Evolutionary conservation across 2,797 vertebrate species (phyloP).

Genomic region (Eurystomus glaucurus): DNA sequence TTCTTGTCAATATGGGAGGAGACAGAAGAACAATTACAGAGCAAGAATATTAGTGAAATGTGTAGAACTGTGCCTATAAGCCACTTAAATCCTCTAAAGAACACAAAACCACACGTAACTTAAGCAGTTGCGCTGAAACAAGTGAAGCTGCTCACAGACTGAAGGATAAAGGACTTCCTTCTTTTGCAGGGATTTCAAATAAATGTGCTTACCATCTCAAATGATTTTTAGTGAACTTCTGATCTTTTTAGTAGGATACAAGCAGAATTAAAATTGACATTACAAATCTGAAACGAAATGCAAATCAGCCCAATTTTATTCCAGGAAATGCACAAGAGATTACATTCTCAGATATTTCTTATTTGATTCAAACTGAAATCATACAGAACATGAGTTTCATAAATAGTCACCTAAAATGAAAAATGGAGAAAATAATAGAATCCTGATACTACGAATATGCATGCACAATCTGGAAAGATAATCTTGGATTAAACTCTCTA

Average conservation of each 20-base stretch:
- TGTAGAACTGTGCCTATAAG: neutral
- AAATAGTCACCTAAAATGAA: neutral
- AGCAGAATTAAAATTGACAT: neutral
- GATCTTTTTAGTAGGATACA: neutral
- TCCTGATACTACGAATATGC: neutral
- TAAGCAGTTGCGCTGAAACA: neutral
- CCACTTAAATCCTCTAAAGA: neutral
- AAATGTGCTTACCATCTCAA: neutral
- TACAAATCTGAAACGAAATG: neutral
- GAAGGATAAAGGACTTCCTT: neutral
- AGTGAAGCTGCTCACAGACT: neutral
- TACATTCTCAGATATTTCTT: neutral
- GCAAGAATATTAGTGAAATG: neutral
- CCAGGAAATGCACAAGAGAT: neutral
- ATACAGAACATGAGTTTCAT: neutral
- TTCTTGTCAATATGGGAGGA: neutral
- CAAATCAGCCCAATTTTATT: neutral
- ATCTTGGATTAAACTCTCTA: neutral
- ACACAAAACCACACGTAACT: neutral
- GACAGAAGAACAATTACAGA: neutral
- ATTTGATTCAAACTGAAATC: neutral
- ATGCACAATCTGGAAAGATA: neutral
- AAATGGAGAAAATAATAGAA: neutral
- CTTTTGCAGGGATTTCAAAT: neutral
- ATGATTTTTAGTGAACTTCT: neutral